A percentile compares a stretch with the other conserved stretches of the same genome.
Conservation (phyloP, 2,888 invertebrate genomes). For the Orthosia gracilis region DNA sequence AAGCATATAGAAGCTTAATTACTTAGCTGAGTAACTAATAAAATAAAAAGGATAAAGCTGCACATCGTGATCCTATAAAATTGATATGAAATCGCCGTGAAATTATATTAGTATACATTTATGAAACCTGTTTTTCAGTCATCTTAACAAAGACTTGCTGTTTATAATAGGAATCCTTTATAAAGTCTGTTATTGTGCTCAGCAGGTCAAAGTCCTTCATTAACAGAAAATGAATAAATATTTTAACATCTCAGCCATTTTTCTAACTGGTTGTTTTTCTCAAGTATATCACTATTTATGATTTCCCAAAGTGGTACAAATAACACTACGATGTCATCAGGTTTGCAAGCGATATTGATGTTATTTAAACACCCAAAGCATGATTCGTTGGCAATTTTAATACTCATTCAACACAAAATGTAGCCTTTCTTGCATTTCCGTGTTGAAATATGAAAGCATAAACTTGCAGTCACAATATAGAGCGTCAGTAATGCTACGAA, state of each 20-base stretch:
- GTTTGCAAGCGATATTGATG: no score
- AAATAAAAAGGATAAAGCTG: conserved; percentile 18
- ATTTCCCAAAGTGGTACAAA: no score
- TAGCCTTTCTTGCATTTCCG: conserved; percentile 11
- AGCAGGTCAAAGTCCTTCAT: no score
- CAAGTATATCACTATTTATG: no score
- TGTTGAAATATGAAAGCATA: conserved; percentile 22
- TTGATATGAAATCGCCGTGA: conserved; percentile 9
- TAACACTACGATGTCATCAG: no score
- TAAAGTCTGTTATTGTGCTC: background rate
- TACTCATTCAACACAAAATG: background rate
- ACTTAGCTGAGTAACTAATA: conserved; percentile 18
- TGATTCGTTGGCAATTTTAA: background rate
- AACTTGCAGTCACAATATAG: background rate
- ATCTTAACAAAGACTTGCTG: background rate
- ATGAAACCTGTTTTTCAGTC: conserved; percentile 19
- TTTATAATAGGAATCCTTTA: background rate
- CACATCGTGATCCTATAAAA: conserved; percentile 8
- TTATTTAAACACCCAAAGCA: background rate
- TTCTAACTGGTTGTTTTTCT: no score
- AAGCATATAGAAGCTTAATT: conserved; percentile 27
- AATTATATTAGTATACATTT: background rate
- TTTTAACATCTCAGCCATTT: background rate
- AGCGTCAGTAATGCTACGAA: conserved; percentile 10
- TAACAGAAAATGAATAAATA: background rate